phyloP scores from a whole-genome alignment of 2,888 invertebrate species.

The Mantis religiosa region DNA sequence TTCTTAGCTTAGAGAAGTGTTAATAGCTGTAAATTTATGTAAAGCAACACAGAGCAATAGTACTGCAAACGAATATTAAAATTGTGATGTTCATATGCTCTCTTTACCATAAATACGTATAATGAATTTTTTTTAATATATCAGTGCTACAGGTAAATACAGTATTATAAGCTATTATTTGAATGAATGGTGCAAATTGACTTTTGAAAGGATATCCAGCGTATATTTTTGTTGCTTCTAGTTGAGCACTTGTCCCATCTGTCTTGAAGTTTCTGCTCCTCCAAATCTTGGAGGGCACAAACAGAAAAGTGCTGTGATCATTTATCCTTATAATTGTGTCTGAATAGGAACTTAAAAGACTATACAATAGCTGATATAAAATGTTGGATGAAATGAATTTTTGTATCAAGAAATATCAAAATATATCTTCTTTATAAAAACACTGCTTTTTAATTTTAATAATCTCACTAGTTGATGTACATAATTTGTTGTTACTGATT shows the following conservation, averaged over 20 bases:
- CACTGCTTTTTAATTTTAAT: neutral
- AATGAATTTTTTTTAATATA: neutral
- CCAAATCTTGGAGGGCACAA: neutral
- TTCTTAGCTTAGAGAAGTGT: neutral
- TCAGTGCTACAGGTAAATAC: neutral
- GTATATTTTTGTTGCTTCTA: neutral
- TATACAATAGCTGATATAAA: neutral
- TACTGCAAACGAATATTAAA: neutral
- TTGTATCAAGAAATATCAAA: conserved; percentile 23
- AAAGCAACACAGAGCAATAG: neutral
- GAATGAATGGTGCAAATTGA: neutral
- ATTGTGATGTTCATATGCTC: neutral
- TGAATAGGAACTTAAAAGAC: neutral
- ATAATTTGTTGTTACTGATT: too few species aligned
- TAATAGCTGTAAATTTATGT: neutral
- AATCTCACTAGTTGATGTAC: too few species aligned
- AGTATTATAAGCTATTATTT: neutral
- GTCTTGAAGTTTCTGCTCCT: neutral
- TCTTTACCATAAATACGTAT: neutral
- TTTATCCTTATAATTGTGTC: neutral
- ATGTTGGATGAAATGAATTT: conserved; percentile 17
- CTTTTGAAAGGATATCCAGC: neutral
- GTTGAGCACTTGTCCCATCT: neutral
- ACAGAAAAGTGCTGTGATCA: conserved; percentile 5
- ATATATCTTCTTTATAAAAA: conserved; percentile 25